Base-by-base conservation (phyloP, 1,140 invertebrate genomes). In the Bombus superbus region DNA sequence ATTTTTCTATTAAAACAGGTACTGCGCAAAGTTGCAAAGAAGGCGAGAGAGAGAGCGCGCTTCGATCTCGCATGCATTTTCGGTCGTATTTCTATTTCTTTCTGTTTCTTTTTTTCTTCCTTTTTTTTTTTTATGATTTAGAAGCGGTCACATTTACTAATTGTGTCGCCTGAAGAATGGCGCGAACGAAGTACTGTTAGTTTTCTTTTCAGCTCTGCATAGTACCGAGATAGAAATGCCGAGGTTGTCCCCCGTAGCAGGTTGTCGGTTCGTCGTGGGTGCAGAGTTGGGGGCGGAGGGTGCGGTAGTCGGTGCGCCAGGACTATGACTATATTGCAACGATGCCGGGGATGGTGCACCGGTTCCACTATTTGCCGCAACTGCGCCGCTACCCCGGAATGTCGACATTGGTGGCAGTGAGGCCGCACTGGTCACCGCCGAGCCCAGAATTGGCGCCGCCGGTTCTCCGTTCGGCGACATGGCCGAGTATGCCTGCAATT, bases 321-420 rank as follows among this genome's bases (percentile, higher is more conserved):
- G 94, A 89, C 95, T 95, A 90, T 96, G 94, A 90, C 93, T 95
- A 89, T 95, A 94, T 91, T 96, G 94, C 89, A 96, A 94, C 53
- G 95, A 95, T 85, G 96, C 96, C 93, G 97, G 96, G 88, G 96
- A 96, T 44, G 96, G 96, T 88, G 96, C 94, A 73, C 94, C 94
- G 93, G 96, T 92, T 78, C 94, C 93, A 77, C 92, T 92, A 88
- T 94, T 94, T 85, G 94, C 91, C 88, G 93, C 90, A 83, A 94
- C 94, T 10, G 93, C 96, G 80, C 95, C 95, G 88, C 95, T 96
- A 64, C 97, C 97, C 59, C 98, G 96, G 96, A 99, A 98, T 86
- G 98, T 98, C 80, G 98, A 99, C 98, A 99, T 99, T 62, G 98
- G 98, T 83, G 98, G 98, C 94, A 99, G 96, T 79, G 98, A 97